Evolutionary conservation across 2,888 invertebrate species (phyloP).

Genomic region (Nymphalis urticae): DNA sequence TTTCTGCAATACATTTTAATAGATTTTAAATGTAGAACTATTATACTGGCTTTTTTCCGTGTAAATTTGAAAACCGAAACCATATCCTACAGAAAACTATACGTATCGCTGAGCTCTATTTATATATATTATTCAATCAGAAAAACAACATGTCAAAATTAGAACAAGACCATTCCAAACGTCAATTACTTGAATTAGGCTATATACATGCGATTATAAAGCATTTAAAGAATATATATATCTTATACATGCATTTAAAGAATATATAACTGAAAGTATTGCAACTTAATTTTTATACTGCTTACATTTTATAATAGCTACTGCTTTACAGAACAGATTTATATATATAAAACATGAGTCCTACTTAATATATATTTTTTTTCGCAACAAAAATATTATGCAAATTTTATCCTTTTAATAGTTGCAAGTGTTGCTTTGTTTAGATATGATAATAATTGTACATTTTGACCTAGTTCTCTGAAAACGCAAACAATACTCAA

Average conservation of each 20-base stretch:
- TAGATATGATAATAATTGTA: constrained; percentile 10
- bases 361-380: not conserved
- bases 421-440: not conserved
- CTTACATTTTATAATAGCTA: constrained; percentile 11
- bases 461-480: not conserved
- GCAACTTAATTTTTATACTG: constrained; percentile 38
- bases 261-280: constrained; percentile 54
- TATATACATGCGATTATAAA: constrained; percentile 47
- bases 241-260: constrained; percentile 52
- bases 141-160: constrained; percentile 46
- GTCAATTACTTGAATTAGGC: constrained; percentile 72
- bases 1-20: constrained; percentile 25
- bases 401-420: not conserved
- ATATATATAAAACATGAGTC: not conserved
- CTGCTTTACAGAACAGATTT: not conserved
- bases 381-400: not conserved
- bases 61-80: constrained; percentile 17
- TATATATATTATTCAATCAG: constrained; percentile 32
- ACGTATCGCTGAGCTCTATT: constrained; percentile 60
- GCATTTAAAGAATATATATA: constrained; percentile 51
- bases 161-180: constrained; percentile 60
- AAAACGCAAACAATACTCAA: constrained; percentile 18
- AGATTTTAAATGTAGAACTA: constrained; percentile 17
- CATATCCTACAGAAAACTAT: constrained; percentile 54
- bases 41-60: constrained; percentile 28